These are phyloP conservation scores for Echeneis naucrates DNA, from an alignment of 2,797 vertebrate genomes.

Conservation along the genomic window DNA sequence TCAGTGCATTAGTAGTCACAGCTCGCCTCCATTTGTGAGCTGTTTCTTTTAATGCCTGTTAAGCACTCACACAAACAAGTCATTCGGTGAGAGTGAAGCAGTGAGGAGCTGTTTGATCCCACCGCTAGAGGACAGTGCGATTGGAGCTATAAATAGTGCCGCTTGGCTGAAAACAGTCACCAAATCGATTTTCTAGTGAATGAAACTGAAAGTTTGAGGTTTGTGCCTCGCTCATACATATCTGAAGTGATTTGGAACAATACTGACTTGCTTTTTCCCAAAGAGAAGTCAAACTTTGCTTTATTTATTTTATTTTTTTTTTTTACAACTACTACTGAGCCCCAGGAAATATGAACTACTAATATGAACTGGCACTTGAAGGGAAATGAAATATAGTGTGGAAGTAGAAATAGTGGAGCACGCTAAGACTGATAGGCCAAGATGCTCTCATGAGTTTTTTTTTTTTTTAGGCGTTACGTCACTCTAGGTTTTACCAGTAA, in stretches of 20 bases:
- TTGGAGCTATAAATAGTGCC: constrained; percentile 50
- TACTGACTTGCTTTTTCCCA: constrained; percentile 7
- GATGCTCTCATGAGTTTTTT: constrained; percentile 7
- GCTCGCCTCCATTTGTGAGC: constrained; percentile 40
- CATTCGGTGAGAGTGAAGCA: constrained; percentile 2
- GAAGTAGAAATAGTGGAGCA: neutral
- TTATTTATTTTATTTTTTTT: too few species aligned
- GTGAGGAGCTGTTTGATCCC: constrained; percentile 42
- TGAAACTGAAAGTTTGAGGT: constrained; percentile 38
- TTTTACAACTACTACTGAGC: constrained; percentile 18
- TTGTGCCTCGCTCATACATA: neutral
- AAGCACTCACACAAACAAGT: constrained; percentile 5
- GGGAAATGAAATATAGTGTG: constrained; percentile 27
- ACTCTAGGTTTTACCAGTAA: constrained; percentile 7
- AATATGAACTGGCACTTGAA: constrained; percentile 26
- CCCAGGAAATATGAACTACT: constrained; percentile 19
- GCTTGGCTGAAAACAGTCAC: constrained; percentile 41
- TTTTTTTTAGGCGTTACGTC: constrained; percentile 11
- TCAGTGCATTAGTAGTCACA: constrained; percentile 27
- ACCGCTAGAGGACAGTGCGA: constrained; percentile 56
- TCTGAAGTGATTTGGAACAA: constrained; percentile 31
- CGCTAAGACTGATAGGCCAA: neutral
- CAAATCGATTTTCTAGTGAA: constrained; percentile 41
- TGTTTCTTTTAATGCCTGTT: constrained; percentile 42
- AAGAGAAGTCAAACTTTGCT: constrained; percentile 27